Evolutionary conservation across 2,797 vertebrate species (phyloP).

Genomic region (Melanitta fusca): DNA sequence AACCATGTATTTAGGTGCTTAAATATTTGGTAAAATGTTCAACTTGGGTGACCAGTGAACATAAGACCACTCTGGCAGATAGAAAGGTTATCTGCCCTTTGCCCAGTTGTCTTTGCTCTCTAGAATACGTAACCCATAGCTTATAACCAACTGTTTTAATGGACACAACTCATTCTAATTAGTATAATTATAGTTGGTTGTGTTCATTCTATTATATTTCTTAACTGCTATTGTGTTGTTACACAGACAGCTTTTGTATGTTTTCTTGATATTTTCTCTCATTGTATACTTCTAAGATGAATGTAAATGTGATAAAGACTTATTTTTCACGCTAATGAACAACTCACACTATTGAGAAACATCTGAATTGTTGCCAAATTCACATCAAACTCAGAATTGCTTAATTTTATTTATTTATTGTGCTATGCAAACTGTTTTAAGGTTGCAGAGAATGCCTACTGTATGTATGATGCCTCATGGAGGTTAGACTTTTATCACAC

Average conservation of each 20-base stretch:
- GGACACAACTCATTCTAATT: constrained; percentile 61
- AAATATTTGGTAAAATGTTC: not conserved
- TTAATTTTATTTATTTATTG: constrained; percentile 53
- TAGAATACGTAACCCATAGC: not conserved
- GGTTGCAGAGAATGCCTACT: not conserved
- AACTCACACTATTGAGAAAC: constrained; percentile 22
- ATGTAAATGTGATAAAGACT: constrained; percentile 44
- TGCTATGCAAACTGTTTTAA: not conserved
- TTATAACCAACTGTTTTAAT: constrained; percentile 34
- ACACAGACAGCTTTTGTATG: constrained; percentile 53
- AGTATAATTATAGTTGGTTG: constrained; percentile 51
- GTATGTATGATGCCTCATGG: not conserved
- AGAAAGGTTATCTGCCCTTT: not conserved
- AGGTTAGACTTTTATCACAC: not conserved
- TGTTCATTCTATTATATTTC: constrained; percentile 67
- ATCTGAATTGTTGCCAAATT: constrained; percentile 35
- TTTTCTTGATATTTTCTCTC: constrained; percentile 60
- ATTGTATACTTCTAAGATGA: constrained; percentile 56
- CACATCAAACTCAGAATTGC: constrained; percentile 12
- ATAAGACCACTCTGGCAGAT: not conserved
- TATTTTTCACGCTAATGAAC: constrained; percentile 71
- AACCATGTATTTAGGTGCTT: not conserved
- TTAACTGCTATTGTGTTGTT: constrained; percentile 49
- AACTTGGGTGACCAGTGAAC: not conserved
- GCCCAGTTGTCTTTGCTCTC: not conserved